Conservation (phyloP, 2,888 invertebrate genomes). For the Tetranychus piercei region DNA sequence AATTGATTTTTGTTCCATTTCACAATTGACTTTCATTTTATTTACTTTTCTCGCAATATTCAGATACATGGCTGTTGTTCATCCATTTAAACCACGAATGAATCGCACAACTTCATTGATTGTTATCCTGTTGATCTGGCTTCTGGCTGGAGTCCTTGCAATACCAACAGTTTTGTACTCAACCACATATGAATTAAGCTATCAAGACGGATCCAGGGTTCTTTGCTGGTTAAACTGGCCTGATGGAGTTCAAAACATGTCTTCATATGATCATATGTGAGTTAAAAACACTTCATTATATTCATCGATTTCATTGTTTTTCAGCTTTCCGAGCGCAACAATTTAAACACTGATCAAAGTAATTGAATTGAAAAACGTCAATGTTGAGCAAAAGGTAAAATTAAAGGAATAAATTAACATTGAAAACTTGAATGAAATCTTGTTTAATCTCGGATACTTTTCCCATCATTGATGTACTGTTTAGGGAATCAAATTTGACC, state of each 20-base stretch:
- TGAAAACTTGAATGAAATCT: no score
- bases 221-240: background rate
- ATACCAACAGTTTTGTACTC: background rate
- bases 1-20: no score
- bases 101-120: conserved; percentile 50
- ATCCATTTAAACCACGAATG: conserved; percentile 67
- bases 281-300: background rate
- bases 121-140: conserved; percentile 60
- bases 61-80: conserved; percentile 76
- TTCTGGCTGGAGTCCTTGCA: background rate
- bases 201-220: background rate
- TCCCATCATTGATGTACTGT: no score
- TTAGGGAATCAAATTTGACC: no score
- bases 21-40: background rate
- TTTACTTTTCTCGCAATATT: conserved; percentile 19
- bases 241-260: background rate
- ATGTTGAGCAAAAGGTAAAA: no score
- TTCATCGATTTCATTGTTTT: background rate
- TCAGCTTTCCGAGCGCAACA: background rate
- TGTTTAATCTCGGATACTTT: no score
- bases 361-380: no score
- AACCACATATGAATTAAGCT: background rate
- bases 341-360: background rate
- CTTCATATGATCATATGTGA: background rate
- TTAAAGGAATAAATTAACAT: no score